phyloP scores from a whole-genome alignment of 2,888 invertebrate genomes.

The Eilema caniola region DNA sequence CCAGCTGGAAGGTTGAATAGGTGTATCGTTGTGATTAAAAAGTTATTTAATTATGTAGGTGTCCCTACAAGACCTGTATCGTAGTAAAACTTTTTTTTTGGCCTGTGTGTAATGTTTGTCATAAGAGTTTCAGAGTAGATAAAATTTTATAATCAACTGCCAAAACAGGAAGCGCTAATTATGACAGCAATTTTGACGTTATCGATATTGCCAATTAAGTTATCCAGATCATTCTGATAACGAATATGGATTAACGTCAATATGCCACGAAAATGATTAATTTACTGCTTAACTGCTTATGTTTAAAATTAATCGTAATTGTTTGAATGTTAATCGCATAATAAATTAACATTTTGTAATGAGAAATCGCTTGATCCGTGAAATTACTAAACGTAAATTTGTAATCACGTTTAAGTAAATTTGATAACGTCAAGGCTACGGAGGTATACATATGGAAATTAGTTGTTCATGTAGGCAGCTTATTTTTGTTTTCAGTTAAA shows the following conservation, averaged over 20 bases:
- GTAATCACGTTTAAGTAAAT: constrained; percentile 4
- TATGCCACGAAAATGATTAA: neutral
- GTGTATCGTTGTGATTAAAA: no score
- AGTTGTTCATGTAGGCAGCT: neutral
- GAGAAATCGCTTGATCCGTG: neutral
- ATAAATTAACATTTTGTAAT: constrained; percentile 11
- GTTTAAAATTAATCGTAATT: constrained; percentile 6
- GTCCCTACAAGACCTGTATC: no score
- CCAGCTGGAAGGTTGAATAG: no score
- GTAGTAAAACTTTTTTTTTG: no score
- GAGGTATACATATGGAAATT: neutral
- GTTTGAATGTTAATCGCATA: constrained; percentile 9
- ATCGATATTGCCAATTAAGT: neutral
- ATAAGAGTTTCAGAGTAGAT: no score
- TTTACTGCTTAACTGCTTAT: neutral
- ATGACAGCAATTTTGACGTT: neutral
- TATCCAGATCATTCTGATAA: neutral
- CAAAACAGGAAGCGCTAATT: neutral
- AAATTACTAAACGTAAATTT: constrained; percentile 10
- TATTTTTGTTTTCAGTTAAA: no score
- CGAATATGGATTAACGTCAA: neutral
- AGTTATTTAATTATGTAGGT: no score
- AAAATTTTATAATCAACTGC: neutral
- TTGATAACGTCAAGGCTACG: neutral
- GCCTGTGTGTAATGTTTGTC: no score